Conservation (phyloP, 2,888 invertebrate species). For the Prenolepis imparis region DNA sequence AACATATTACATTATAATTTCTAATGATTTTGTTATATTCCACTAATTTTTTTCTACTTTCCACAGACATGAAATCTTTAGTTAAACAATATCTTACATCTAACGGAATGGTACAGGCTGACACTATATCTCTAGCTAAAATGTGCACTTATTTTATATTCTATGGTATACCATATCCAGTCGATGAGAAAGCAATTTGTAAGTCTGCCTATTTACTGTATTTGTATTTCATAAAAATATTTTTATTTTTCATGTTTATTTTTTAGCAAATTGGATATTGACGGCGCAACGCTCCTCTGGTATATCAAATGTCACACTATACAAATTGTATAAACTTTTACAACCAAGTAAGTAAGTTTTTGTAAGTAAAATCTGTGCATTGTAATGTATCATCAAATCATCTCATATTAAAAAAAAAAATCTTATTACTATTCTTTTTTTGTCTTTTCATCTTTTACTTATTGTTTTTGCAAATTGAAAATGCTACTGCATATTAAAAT, state of each 20-base stretch:
- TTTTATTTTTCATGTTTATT: conserved; percentile 46
- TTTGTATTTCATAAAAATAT: conserved; percentile 10
- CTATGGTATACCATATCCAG: conserved; percentile 88
- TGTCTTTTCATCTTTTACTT: background rate
- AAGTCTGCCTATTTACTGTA: conserved; percentile 65
- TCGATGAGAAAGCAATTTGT: conserved; percentile 78
- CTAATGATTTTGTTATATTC: conserved; percentile 29
- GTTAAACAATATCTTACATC: conserved; percentile 87
- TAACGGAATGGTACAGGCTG: conserved; percentile 86
- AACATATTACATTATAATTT: conserved; percentile 22
- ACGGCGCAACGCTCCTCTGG: conserved; percentile 66
- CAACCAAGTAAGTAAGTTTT: conserved; percentile 54
- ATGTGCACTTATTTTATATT: conserved; percentile 88
- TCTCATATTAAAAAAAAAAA: background rate
- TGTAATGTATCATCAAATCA: conserved; percentile 11
- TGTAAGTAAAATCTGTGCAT: conserved; percentile 38
- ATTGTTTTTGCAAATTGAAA: background rate
- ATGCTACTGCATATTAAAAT: background rate
- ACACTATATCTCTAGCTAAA: conserved; percentile 85
- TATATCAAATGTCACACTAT: conserved; percentile 74
- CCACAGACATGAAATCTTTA: conserved; percentile 84
- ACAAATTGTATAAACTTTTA: conserved; percentile 77
- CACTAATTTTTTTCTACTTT: conserved; percentile 51
- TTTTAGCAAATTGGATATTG: conserved; percentile 75
- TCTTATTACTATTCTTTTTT: background rate